Evolutionary conservation across 1,140 invertebrate genomes (phyloP).

Genomic region (Coboldia fuscipes): DNA sequence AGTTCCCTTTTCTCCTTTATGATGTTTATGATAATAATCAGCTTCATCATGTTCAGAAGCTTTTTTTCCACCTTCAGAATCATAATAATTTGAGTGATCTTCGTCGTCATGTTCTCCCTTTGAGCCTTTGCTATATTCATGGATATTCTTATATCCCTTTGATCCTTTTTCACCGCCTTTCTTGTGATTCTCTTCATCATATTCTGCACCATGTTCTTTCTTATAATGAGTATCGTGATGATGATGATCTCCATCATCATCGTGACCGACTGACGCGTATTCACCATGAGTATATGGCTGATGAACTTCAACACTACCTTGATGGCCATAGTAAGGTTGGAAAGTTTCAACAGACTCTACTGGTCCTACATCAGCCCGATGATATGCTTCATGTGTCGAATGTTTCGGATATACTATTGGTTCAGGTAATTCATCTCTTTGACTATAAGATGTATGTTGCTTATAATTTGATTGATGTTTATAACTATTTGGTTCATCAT

Average conservation of each 20-base stretch:
- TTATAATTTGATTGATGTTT: background rate
- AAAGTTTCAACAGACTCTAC: background rate
- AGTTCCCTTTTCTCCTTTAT: background rate
- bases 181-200: background rate
- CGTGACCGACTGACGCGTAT: background rate
- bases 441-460: background rate
- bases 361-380: background rate
- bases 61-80: slow-evolving; percentile 1
- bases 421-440: background rate
- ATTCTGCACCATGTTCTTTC: background rate
- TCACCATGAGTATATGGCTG: background rate
- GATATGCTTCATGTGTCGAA: background rate
- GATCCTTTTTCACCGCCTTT: background rate
- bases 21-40: background rate
- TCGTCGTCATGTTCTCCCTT: slow-evolving; percentile 2
- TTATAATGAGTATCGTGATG: background rate
- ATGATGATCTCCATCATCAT: background rate
- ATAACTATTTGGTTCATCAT: background rate
- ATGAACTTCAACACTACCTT: background rate
- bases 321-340: background rate
- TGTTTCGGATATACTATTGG: background rate
- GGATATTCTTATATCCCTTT: background rate
- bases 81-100: background rate
- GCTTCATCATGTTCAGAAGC: background rate
- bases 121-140: slow-evolving; percentile 1